Base-by-base conservation (phyloP, 2,888 invertebrate species). In the Callyntrura sp. region DNA sequence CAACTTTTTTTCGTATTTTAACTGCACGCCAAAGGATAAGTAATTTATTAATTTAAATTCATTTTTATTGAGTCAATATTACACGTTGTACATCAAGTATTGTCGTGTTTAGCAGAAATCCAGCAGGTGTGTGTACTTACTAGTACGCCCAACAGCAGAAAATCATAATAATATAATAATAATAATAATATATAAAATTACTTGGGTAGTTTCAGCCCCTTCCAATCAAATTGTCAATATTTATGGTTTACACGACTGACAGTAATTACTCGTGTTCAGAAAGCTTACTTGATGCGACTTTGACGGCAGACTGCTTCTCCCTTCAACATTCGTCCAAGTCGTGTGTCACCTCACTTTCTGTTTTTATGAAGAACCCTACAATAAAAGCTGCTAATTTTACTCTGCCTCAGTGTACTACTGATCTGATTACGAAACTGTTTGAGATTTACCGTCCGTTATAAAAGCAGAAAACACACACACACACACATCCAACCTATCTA, bases 171-270 rank as follows among this genome's bases (percentile, higher is more conserved):
- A 48, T 48, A 48, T 48, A 48, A 9, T 9, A 48, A n/a, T n/a
- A n/a, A n/a, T n/a, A n/a, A 25, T 65, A 28, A 62, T 28, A 35
- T 65, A 28, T 62, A 3, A 62, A 11, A 11, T 25, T 25, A 23
- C 5, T 23, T 25, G 23, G 11, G 25, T 8, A 62, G 25, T 11
- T 25, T 8, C 62, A 62, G 4, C 11, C 62, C 0, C 62, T 5
- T 35, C 35, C 35, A 35, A 23, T 68, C 65, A 68, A 20, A 35
- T n/a, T 51, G 76, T 25, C 48, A 76, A 51, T 51, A 51, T 20
- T 48, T 25, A 76, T 76, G 51, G 70, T 70, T 4, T n/a, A 51
- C 76, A 76, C 23, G 76, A 51, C 23, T 76, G 76, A 76, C 51
- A 76, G 55, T 51, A 76, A 76, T 76, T 48, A 76, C 55, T 48